Evolutionary conservation across 2,113 vertebrate genomes (phyloP).

Genomic region (Saiga tatarica): DNA sequence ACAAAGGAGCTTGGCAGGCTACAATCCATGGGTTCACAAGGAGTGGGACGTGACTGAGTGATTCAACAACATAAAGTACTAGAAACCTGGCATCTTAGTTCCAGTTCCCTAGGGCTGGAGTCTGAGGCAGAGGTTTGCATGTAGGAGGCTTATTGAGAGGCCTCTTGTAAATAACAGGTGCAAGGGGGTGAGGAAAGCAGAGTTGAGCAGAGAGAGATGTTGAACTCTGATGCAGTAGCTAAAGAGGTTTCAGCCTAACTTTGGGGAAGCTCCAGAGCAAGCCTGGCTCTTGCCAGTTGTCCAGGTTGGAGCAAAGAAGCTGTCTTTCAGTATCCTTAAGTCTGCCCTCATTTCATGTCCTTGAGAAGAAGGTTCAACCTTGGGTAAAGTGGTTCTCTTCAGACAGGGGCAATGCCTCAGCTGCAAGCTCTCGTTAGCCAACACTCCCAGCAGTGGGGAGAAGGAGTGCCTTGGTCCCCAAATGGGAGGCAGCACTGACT

Average conservation of each 20-base stretch:
- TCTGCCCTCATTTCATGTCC: background rate
- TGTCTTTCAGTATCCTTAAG: background rate
- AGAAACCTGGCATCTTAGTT: background rate
- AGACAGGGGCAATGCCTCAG: background rate
- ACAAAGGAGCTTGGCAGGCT: background rate
- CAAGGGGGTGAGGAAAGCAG: too few relatives aligned
- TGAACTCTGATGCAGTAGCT: rapidly evolving
- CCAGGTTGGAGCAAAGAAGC: rapidly evolving
- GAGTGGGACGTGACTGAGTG: background rate
- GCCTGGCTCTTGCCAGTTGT: background rate
- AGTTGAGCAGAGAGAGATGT: too few relatives aligned
- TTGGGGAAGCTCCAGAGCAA: background rate
- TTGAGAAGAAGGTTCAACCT: background rate
- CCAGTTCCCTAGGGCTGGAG: rapidly evolving
- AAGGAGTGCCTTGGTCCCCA: background rate
- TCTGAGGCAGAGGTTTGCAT: background rate
- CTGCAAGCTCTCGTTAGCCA: too few relatives aligned
- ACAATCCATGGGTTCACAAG: background rate
- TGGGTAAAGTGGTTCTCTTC: background rate
- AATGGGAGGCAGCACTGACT: background rate
- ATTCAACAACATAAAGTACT: background rate
- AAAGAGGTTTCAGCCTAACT: background rate
- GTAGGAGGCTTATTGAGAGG: background rate
- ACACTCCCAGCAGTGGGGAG: too few relatives aligned
- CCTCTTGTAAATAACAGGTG: rapidly evolving